Base-by-base conservation (phyloP, 2,797 vertebrate genomes). In the Phrynocephalus vlangalii region DNA sequence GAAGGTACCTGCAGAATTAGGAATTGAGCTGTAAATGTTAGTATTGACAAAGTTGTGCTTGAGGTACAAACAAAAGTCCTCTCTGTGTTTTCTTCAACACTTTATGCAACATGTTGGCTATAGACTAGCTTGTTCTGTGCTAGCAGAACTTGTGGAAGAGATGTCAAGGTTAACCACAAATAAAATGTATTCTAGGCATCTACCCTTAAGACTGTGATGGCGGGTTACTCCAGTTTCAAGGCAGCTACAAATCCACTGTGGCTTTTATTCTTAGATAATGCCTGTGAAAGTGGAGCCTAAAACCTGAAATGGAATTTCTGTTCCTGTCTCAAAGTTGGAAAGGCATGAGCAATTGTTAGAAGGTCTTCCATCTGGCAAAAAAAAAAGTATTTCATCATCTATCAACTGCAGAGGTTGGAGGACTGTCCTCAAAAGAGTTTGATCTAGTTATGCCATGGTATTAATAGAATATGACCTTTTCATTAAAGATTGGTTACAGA, bases 401-500 rank as follows among this genome's bases (percentile, higher is more conserved):
- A 20, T 82, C 63, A 70, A 84, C 48, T 84, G n/a, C 70, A 33
- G 7, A 44, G 38, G 73, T 7, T 33, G 3, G 30, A 38, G n/a
- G 16, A 28, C 68, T 28, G 26, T 0, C 86, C n/a, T 60, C 24
- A 26, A 90, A 77, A 38, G 81, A 80, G 85, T 0, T 78, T 80
- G 87, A 44, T 92, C 80, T 30, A 8, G 85, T 13, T 20, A 1
- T 82, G 3, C n/a, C 86, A n/a, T 60, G 79, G 82, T 85, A 78
- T 52, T 88, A 24, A 67, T 82, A 84, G 73, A 48, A 87, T 10
- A 24, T 80, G 56, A 75, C 48, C 26, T 90, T 85, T 76, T 50
- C 20, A 6, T 1, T 84, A 88, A 33, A 70, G 85, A 84, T 92
- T 89, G 82, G 10, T 90, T 70, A 83, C 30, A 79, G 60, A 70